A percentile compares a stretch with the other conserved stretches of the same genome.
phyloP scores from a whole-genome alignment of 2,113 vertebrate genomes.

The Ctenodactylus gundi region DNA sequence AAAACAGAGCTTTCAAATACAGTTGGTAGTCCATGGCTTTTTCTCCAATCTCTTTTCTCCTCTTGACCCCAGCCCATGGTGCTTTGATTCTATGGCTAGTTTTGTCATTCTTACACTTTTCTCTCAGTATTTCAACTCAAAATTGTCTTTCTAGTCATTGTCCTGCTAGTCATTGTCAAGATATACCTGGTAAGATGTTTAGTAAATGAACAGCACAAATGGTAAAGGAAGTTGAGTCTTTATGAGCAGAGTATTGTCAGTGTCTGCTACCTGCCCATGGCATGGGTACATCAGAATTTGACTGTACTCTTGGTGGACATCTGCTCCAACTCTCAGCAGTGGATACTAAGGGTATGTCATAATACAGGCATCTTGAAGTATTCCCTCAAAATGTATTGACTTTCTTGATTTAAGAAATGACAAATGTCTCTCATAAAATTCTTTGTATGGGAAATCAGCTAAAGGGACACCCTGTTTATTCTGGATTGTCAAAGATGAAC shows the following conservation, averaged over 20 bases:
- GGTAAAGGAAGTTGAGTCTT: background rate
- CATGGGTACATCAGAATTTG: background rate
- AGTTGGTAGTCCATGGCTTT: background rate
- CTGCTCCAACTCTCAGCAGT: background rate
- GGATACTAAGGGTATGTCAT: background rate
- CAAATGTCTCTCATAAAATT: background rate
- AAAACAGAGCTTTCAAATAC: background rate
- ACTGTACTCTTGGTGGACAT: background rate
- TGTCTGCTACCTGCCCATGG: background rate
- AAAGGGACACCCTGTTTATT: background rate
- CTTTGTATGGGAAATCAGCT: background rate
- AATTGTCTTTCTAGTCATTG: background rate
- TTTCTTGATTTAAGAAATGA: constrained; percentile 30
- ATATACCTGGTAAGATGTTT: background rate
- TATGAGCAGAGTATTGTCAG: background rate
- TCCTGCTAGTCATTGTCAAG: background rate
- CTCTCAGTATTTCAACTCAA: background rate
- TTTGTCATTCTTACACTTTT: background rate
- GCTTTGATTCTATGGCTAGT: background rate
- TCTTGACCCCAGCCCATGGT: rapidly evolving
- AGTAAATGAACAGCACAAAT: no score
- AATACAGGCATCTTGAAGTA: background rate
- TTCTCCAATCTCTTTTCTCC: background rate
- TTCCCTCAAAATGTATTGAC: background rate
- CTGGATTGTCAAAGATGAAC: background rate